Evolutionary conservation across 2,113 vertebrate genomes (phyloP), one percentile per base, ranked within the genome.

Genomic region (Vireo altiloquus): DNA sequence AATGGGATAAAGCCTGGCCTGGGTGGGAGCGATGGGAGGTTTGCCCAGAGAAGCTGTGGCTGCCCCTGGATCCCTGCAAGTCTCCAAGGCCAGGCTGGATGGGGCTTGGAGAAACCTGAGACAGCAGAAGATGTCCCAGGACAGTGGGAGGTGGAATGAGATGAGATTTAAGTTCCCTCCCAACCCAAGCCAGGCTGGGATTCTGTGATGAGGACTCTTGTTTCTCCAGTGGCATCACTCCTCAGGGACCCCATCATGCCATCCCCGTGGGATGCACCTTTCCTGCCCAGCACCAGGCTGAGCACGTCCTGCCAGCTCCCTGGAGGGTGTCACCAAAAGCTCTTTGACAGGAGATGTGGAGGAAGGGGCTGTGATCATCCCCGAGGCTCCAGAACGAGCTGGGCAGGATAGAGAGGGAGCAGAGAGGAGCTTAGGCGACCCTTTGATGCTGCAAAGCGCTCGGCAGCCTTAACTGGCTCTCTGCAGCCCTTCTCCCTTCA

Each of bases 61-160:
- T 89, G 78, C n/a, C 16, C 39, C 61, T 39, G 59, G 30, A 60
- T 31, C 30, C 24, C n/a, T 60, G 61, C 9, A 0, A 40, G 24
- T 22, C 16, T 1, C 23, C 77, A 11, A 59, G 37, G 33, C 33
- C 68, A 37, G 27, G 68, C 0, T 82, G 69, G 39, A 68, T 1
- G 1, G 24, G 13, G 8, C 13, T 52, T 4, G 20, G 47, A 61
- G n/a, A 39, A 22, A 0, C 24, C 53, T 60, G 60, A n/a, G n/a
- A n/a, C n/a, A n/a, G n/a, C n/a, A n/a, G n/a, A n/a, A n/a, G n/a
- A n/a, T n/a, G n/a, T n/a, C n/a, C n/a, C n/a, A n/a, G 46, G 24
- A 11, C 0, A 4, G 20, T 30, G 69, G 53, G 0, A 75, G 28
- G 0, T 25, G 42, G 15, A 5, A 46, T 28, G 24, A 11, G n/a